Evolutionary conservation across 2,113 vertebrate species (phyloP).

Genomic region (Thunnus maccoyii): DNA sequence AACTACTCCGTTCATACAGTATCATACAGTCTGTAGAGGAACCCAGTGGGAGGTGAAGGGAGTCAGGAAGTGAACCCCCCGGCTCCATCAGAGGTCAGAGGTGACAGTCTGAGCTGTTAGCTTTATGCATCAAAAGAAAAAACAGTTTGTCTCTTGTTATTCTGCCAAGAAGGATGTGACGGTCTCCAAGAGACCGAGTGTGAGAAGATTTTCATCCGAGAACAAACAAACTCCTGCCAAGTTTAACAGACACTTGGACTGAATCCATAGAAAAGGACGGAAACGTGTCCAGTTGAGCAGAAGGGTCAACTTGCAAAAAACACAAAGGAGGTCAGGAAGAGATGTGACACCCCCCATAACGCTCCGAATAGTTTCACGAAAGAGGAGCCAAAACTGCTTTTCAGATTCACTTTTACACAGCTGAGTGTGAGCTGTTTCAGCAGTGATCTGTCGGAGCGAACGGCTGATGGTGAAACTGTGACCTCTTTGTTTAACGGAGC

Average conservation of each 20-base stretch:
- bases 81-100: neutral
- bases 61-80: neutral
- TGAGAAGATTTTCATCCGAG: neutral
- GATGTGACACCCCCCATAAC: neutral
- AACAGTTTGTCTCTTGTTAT: neutral
- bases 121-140: no score
- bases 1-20: no score
- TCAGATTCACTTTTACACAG: neutral
- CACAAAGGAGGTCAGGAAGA: neutral
- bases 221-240: neutral
- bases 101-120: no score
- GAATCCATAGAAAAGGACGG: neutral
- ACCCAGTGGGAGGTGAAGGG: neutral
- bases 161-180: neutral
- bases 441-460: no score
- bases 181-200: slow-evolving; percentile 23
- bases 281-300: no score
- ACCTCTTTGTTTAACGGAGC: slow-evolving; percentile 20
- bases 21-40: neutral
- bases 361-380: neutral
- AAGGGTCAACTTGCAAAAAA: no score
- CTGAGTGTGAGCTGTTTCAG: no score
- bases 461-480: slow-evolving; percentile 1
- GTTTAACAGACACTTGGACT: neutral
- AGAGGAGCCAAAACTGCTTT: neutral